Percentiles rank a stretch among this genome's conserved stretches.
phyloP scores from a whole-genome alignment of 2,888 invertebrate species.

The Nephrocerus scutellatus region DNA sequence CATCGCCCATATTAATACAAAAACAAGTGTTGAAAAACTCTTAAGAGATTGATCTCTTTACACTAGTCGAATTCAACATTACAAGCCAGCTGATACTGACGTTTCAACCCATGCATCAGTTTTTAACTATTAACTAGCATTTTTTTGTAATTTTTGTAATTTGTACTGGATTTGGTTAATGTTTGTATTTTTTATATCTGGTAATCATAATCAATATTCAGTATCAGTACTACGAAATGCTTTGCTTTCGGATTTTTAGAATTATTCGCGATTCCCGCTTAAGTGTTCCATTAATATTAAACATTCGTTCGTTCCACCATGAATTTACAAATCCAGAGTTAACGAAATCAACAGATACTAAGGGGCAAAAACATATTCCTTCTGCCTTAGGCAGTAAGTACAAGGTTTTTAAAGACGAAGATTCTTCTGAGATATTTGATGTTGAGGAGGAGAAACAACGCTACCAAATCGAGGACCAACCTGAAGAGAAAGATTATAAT shows the following conservation, averaged over 20 bases:
- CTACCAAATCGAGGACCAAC: slow-evolving; percentile 29
- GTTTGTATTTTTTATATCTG: too few species aligned
- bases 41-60: too few species aligned
- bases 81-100: too few species aligned
- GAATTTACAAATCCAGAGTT: slow-evolving; percentile 36
- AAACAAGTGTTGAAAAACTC: too few species aligned
- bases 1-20: too few species aligned
- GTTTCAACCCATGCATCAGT: too few species aligned
- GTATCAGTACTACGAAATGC: too few species aligned
- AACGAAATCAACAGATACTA: slow-evolving; percentile 6
- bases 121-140: too few species aligned
- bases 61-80: too few species aligned
- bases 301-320: slow-evolving; percentile 34
- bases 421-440: slow-evolving; percentile 63
- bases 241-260: slow-evolving; percentile 30
- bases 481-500: slow-evolving; percentile 41
- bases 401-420: slow-evolving; percentile 63
- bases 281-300: slow-evolving; percentile 28
- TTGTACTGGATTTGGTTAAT: too few species aligned
- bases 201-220: too few species aligned
- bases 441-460: slow-evolving; percentile 59
- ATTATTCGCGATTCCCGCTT: slow-evolving; percentile 29
- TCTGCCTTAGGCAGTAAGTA: slow-evolving; percentile 56
- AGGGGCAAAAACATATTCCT: slow-evolving; percentile 38
- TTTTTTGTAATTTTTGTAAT: background rate